phyloP scores from a whole-genome alignment of 2,888 invertebrate species.

The Conchocele bisecta region DNA sequence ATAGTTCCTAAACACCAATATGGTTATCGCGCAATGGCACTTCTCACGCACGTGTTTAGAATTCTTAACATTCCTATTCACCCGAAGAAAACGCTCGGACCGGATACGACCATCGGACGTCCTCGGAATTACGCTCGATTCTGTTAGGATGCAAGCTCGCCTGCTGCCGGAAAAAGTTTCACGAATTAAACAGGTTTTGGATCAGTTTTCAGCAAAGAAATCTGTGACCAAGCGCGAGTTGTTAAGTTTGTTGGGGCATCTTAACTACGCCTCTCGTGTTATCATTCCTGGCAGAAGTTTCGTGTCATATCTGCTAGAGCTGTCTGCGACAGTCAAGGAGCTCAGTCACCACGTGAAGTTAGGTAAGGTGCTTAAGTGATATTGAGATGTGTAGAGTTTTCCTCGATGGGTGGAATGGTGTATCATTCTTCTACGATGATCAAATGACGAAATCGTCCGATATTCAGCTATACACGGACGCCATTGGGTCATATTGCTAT shows the following conservation, averaged over 20 bases:
- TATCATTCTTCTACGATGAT: constrained; percentile 40
- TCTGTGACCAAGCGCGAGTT: constrained; percentile 41
- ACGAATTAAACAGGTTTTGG: constrained; percentile 23
- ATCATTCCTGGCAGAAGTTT: constrained; percentile 41
- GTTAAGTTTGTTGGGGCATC: constrained; percentile 27
- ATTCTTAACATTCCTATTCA: constrained; percentile 43
- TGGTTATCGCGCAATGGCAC: constrained; percentile 45
- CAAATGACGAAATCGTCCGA: constrained; percentile 18
- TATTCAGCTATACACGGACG: constrained; percentile 37
- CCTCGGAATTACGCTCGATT: constrained; percentile 51
- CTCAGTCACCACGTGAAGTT: constrained; percentile 27
- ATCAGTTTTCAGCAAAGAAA: not conserved
- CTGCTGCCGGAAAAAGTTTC: constrained; percentile 37
- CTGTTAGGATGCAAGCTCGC: constrained; percentile 35
- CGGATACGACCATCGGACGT: constrained; percentile 30
- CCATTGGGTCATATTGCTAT: constrained; percentile 6
- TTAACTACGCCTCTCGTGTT: constrained; percentile 39
- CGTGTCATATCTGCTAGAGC: constrained; percentile 35
- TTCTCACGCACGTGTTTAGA: constrained; percentile 36
- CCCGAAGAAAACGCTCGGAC: constrained; percentile 43
- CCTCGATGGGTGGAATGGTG: constrained; percentile 39
- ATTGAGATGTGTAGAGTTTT: constrained; percentile 37
- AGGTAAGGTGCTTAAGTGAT: constrained; percentile 22
- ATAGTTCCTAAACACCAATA: constrained; percentile 8
- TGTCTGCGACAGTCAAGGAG: constrained; percentile 26